Evolutionary conservation across 1,140 invertebrate genomes (phyloP), one percentile per base, ranked within the genome.

Genomic region (Drosophila kikkawai): DNA sequence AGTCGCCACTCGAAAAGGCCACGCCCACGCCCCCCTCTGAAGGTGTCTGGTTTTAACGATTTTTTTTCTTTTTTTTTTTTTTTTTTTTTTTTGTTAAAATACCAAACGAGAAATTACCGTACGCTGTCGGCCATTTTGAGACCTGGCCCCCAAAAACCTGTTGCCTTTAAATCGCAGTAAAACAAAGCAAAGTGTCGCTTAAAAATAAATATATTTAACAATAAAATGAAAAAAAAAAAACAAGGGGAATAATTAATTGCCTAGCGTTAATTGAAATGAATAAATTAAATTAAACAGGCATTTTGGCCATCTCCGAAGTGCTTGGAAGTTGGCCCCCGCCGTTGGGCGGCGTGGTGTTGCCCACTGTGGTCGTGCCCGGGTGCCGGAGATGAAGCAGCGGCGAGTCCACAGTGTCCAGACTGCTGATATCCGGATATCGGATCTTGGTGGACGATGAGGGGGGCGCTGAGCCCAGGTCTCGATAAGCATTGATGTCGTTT

Each of bases 401-500:
- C 4, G 69, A 60, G 70, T 92, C 91, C 39, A 91, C 82, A 0
- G 88, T 88, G 29, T 91, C 88, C 51, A 91, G 50, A 3, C 41
- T 7, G 6, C 41, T 37, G 0, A 79, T 53, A 13, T 61, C 15
- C 0, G 82, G 70, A 64, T 91, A 82, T 26, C 58, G 22, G 15
- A 22, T 4, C 50, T 70, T 41, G n/a, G 53, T 3, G 36, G 26
- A 26, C 44, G 68, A 19, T 11, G 45, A 47, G 8, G 58, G n/a
- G 6, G 32, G 42, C 7, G 55, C 70, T 4, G 74, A 48, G 5
- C 68, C 68, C 8, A 66, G 55, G 13, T 80, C 91, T 7, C 75
- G 71, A 17, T 74, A 74, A 17, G 79, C 82, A 53, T 92, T 92
- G 36, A 92, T 79, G 4, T 78, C 75, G 70, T 92, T 92, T 19